Conservation (phyloP, 2,797 vertebrate species). For the Nothura maculosa region DNA sequence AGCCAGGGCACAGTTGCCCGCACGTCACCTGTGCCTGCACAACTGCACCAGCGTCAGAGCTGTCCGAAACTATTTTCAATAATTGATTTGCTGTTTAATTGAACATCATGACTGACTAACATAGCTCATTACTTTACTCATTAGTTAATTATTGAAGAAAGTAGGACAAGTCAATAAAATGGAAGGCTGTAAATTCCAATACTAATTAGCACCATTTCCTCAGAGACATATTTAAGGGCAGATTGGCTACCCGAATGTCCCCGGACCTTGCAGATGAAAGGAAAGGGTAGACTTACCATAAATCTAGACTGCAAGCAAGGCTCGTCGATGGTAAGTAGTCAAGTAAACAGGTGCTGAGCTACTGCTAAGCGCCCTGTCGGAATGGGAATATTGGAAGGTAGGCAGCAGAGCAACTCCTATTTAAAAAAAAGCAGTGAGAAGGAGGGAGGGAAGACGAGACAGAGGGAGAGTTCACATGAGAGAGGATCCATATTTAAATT, state of each 20-base stretch:
- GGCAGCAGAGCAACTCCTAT: constrained; percentile 8
- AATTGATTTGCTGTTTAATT: constrained; percentile 99
- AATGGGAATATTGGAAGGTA: not conserved
- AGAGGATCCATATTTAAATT: constrained; percentile 40
- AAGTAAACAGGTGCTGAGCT: constrained; percentile 25
- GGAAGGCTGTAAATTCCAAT: constrained; percentile 99
- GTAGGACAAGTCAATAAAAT: constrained; percentile 99
- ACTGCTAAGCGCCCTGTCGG: not conserved
- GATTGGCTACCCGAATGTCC: constrained; percentile 98
- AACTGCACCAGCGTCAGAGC: constrained; percentile 58
- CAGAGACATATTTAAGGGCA: constrained; percentile 99
- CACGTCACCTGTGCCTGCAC: constrained; percentile 37
- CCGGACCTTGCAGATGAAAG: constrained; percentile 88
- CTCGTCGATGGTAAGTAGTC: constrained; percentile 42
- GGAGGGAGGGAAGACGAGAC: not conserved
- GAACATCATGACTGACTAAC: constrained; percentile 99
- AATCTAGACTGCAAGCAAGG: constrained; percentile 74
- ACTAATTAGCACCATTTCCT: constrained; percentile 99
- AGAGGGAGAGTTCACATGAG: not conserved
- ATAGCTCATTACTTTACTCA: constrained; percentile 99
- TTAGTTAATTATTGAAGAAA: constrained; percentile 99
- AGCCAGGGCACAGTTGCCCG: constrained; percentile 45
- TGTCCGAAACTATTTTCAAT: constrained; percentile 99
- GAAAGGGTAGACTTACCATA: constrained; percentile 81
- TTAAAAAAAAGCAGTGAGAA: not conserved